Conservation (phyloP, 2,797 vertebrate species). For the Xenops minutus region DNA sequence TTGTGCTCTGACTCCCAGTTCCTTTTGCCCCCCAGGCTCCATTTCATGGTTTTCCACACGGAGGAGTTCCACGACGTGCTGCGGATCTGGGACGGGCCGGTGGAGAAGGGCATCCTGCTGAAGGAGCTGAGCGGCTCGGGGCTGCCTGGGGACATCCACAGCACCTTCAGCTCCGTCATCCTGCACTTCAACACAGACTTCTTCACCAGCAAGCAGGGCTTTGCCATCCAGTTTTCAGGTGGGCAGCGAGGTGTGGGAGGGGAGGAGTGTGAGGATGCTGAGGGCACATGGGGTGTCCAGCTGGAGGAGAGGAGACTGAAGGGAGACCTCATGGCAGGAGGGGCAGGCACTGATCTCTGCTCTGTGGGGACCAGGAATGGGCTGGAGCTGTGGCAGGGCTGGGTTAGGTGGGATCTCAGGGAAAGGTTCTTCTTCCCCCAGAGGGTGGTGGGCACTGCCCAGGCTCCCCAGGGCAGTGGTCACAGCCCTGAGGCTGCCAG, state of each 20-base stretch:
- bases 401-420: no score
- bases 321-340: not conserved
- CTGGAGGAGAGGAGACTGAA: not conserved
- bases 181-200: slow-evolving; percentile 98
- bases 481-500: not conserved
- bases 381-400: no score
- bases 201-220: slow-evolving; percentile 99
- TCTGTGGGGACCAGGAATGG: not conserved
- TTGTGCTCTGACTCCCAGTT: not conserved
- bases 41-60: slow-evolving; percentile 96
- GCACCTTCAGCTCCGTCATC: slow-evolving; percentile 92
- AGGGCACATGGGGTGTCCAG: not conserved
- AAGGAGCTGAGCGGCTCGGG: slow-evolving; percentile 88
- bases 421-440: no score
- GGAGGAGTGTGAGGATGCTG: not conserved
- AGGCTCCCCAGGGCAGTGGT: not conserved
- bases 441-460: not conserved
- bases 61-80: slow-evolving; percentile 95
- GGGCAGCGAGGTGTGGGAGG: not conserved
- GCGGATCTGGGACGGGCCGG: slow-evolving; percentile 94
- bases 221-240: slow-evolving; percentile 96
- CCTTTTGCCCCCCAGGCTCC: slow-evolving; percentile 78
- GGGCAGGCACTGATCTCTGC: not conserved
- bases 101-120: slow-evolving; percentile 92
- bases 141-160: slow-evolving; percentile 88